Evolutionary conservation across 2,797 vertebrate genomes (phyloP).

Genomic region (Epinephelus coioides): DNA sequence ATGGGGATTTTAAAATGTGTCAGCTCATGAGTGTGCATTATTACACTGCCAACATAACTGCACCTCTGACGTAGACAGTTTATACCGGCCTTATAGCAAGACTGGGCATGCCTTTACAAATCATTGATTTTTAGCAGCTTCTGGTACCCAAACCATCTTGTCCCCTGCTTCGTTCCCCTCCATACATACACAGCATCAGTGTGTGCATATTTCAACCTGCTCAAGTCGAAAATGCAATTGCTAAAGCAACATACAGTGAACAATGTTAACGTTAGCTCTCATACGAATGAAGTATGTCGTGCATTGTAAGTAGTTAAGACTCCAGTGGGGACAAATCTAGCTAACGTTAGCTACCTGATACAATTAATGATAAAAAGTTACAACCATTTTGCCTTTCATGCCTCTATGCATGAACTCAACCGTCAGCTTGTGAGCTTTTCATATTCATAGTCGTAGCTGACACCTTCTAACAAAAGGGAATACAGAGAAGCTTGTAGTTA

Average conservation of each 20-base stretch:
- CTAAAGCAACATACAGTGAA: background rate
- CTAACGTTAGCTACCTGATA: background rate
- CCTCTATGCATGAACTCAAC: background rate
- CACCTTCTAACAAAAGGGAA: background rate
- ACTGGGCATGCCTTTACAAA: conserved; percentile 49
- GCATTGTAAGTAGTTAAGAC: background rate
- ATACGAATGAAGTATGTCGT: background rate
- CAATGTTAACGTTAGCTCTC: background rate
- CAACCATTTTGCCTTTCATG: conserved; percentile 2
- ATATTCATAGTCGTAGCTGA: background rate
- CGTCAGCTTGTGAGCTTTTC: conserved; percentile 5
- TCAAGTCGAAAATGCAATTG: background rate
- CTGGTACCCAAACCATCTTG: conserved; percentile 31
- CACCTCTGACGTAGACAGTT: conserved; percentile 34
- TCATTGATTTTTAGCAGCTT: conserved; percentile 52
- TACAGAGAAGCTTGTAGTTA: conserved; percentile 18
- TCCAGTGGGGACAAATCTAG: conserved; percentile 1
- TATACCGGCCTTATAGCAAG: conserved; percentile 32
- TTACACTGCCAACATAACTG: conserved; percentile 45
- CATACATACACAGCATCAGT: conserved; percentile 27
- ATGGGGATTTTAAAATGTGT: conserved; percentile 31
- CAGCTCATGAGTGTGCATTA: conserved; percentile 48
- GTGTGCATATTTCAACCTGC: conserved; percentile 10
- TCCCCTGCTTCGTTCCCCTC: background rate
- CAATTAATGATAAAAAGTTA: conserved; percentile 42